These are phyloP conservation scores for Mamestra brassicae DNA, from an alignment of 2,888 invertebrate genomes.

Conservation along the genomic window DNA sequence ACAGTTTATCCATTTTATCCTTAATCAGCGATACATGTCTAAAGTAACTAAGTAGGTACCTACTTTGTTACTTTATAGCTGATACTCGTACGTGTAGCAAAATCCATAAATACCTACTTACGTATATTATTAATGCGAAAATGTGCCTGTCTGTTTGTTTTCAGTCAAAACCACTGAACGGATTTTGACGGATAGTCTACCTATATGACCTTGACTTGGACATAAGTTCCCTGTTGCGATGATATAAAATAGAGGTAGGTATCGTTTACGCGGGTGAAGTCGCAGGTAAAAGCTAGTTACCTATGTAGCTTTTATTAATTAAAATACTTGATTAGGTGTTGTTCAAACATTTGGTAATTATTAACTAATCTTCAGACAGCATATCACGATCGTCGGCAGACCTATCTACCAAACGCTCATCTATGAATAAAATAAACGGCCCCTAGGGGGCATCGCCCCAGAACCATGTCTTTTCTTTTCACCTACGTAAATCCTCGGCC, in stretches of 20 bases:
- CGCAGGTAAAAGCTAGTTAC: too few species aligned
- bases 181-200: not conserved
- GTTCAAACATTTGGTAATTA: constrained; percentile 55
- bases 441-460: constrained; percentile 70
- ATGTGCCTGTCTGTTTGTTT: not conserved
- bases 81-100: not conserved
- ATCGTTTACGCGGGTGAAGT: too few species aligned
- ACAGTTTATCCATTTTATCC: constrained; percentile 17
- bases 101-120: not conserved
- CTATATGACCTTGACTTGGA: too few species aligned
- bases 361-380: constrained; percentile 64
- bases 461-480: constrained; percentile 79
- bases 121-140: not conserved
- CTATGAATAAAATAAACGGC: constrained; percentile 78
- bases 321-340: not conserved
- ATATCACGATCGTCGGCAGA: constrained; percentile 67
- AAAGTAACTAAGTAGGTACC: too few species aligned
- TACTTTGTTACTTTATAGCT: too few species aligned
- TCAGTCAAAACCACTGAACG: not conserved
- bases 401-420: constrained; percentile 59
- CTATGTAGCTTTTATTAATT: too few species aligned
- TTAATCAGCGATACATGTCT: not conserved
- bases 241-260: too few species aligned
- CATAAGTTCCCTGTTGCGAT: too few species aligned
- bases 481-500: constrained; percentile 75